Base-by-base conservation (phyloP, 2,888 invertebrate species). In the Phanerotoma sp. region DNA sequence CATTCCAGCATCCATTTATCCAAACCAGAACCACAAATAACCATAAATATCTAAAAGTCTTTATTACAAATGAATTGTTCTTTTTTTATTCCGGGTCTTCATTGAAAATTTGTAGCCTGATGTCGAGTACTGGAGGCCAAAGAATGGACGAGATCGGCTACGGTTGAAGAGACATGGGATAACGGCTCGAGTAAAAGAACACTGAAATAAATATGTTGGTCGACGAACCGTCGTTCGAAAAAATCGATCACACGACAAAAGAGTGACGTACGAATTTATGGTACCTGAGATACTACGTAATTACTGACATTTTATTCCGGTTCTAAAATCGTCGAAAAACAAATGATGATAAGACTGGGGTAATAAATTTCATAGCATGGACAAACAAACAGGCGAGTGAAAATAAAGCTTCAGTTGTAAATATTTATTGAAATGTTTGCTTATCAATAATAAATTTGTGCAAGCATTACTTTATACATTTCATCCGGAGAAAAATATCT, bases 161-260 rank as follows among this genome's bases (percentile, higher is more conserved):
- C 38, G 40, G 37, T 46, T 38, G 38, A 37, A 45, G 37, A 13
- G 30, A 37, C 45, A 37, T 37, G 9, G 45, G 46, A 52, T 52
- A 45, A 52, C 45, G 20, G 38, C 18, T 41, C 22, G 25, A 10
- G 44, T 16, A 21, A 18, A 46, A 38, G 38, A 28, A 46, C 37
- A 38, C 37, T 40, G 45, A 52, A 52, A 52, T 52, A 52, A 52
- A 52, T 52, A 52, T 52, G 46, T 30, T 22, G 52, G 45, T 45
- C 52, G 52, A 37, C 45, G 52, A 52, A 52, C 46, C 52, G 52
- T 30, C 45, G 28, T 42, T 51, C 35, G 20, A 37, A 40, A 45
- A 52, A 52, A 52, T 52, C 52, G 52, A 52, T 52, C 18, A 18
- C 28, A 33, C 5, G 35, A 32, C n/a, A 25, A 44, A 35, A 35